These are phyloP conservation scores for Mamestra configurata DNA, from an alignment of 1,140 invertebrate species.

Conservation along the genomic window DNA sequence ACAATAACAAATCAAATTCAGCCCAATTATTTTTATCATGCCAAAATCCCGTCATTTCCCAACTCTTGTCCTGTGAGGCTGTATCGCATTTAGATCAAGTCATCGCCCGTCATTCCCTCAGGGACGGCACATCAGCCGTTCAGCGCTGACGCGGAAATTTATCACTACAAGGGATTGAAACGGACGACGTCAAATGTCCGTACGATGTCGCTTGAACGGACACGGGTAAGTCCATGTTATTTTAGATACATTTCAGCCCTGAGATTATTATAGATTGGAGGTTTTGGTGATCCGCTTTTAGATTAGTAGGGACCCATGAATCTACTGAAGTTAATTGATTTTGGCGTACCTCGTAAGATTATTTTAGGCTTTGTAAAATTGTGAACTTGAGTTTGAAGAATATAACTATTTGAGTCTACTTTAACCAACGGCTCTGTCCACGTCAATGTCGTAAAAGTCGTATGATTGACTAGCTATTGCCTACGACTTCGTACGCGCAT, in stretches of 20 bases:
- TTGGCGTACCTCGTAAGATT: too few relatives aligned
- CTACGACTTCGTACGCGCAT: too few relatives aligned
- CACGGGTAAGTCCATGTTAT: not conserved
- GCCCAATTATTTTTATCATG: too few relatives aligned
- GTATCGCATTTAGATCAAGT: not conserved
- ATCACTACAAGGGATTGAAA: conserved; percentile 33
- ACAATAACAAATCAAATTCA: too few relatives aligned
- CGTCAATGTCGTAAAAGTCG: too few relatives aligned
- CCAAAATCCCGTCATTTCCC: not conserved
- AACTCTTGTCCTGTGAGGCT: not conserved
- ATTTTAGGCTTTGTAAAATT: too few relatives aligned
- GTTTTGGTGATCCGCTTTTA: not conserved
- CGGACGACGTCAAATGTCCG: conserved; percentile 14
- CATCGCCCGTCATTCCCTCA: not conserved
- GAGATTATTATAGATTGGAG: conserved; percentile 16
- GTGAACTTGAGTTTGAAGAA: too few relatives aligned
- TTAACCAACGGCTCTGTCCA: too few relatives aligned
- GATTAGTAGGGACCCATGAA: not conserved
- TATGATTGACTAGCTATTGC: too few relatives aligned
- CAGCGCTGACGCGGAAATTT: conserved; percentile 27
- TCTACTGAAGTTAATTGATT: too few relatives aligned
- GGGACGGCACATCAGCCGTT: not conserved
- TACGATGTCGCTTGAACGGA: conserved; percentile 1
- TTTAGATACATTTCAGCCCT: conserved; percentile 7
- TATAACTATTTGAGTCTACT: too few relatives aligned